Evolutionary conservation across 2,888 invertebrate species (phyloP), one percentile per base, ranked within the genome.

Genomic region (Drosophila neutralis): DNA sequence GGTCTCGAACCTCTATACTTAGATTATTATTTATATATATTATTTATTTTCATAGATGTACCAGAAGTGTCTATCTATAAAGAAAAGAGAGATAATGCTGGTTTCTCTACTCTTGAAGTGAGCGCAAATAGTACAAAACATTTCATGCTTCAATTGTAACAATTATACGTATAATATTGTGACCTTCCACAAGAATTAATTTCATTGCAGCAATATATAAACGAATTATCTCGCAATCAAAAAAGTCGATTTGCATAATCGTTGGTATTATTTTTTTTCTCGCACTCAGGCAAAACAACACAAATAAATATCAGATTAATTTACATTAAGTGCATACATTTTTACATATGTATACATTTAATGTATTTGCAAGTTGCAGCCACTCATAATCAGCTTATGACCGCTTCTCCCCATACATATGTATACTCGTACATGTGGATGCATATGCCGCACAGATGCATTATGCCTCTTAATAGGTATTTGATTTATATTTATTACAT

Each of bases 331-430:
- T 15, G 36, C 27, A 49, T 6, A 27, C 2, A 35, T 13, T 36
- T 18, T 24, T 53, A 33, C 52, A 53, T 54, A 15, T 54, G 54
- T 40, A 35, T 24, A 35, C 40, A n/a, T 49, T 38, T 18, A 27
- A 38, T 54, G 18, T 40, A 24, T 45, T 40, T 42, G 40, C 27
- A 67, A 56, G 59, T 58, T 51, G 21, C 29, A 33, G 49, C 38
- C 15, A n/a, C 42, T 21, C 58, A 62, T 73, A 82, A 82, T 78
- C 87, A 66, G 87, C 87, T 82, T 82, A 83, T 62, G 56, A 48
- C 57, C 48, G 56, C 24, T 57, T 15, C 42, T 53, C 38, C 42
- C 38, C 49, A 67, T 48, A 69, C 53, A 24, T 42, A n/a, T n/a
- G n/a, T n/a, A 49, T 31, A 31, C 6, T 11, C 21, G 11, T 5